These are phyloP conservation scores for Nycticryphes semicollaris DNA, from an alignment of 2,113 vertebrate species.

Conservation along the genomic window DNA sequence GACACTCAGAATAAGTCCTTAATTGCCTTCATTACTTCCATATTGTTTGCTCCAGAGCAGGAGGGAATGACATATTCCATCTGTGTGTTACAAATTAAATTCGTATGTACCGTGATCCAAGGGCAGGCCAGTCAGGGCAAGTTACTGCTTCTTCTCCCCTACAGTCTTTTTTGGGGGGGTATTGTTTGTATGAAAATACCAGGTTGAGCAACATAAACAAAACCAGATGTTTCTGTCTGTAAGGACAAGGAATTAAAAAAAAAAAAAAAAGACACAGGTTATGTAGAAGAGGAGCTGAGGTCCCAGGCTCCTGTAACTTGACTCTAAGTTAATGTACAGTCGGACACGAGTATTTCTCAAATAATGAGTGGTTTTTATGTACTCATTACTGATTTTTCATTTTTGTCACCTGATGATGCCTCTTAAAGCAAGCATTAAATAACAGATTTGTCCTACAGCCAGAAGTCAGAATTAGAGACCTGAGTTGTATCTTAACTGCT, in stretches of 20 bases:
- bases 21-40: not conserved
- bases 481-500: not conserved
- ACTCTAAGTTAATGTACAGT: not conserved
- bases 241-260: not conserved
- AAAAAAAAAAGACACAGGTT: fast-evolving
- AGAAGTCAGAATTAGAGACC: not conserved
- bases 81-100: not conserved
- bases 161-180: not conserved
- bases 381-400: not conserved
- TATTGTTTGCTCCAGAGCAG: not conserved
- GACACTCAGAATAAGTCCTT: not conserved
- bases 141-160: not conserved
- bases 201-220: not conserved
- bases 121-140: not conserved
- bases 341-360: not conserved
- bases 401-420: not conserved
- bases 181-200: not conserved
- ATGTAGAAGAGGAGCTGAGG: not conserved
- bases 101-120: not conserved
- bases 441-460: not conserved
- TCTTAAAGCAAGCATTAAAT: not conserved
- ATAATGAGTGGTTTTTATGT: not conserved
- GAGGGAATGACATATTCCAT: not conserved
- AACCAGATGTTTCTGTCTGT: not conserved
- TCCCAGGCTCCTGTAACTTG: not conserved